Evolutionary conservation across 1,140 invertebrate genomes (phyloP).

Genomic region (Chironomus tepperi): DNA sequence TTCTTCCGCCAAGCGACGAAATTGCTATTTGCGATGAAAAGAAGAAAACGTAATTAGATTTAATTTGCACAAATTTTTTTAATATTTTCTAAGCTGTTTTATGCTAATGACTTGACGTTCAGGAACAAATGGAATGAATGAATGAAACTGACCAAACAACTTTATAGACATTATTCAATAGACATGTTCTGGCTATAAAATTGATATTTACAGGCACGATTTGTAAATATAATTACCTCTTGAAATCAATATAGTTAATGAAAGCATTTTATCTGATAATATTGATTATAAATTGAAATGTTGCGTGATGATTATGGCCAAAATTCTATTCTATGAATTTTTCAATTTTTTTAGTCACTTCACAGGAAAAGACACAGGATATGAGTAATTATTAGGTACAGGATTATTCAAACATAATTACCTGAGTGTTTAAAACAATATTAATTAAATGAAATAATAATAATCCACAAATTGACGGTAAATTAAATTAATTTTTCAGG

Average conservation of each 20-base stretch:
- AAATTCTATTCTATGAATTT: too few species aligned
- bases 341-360: too few species aligned
- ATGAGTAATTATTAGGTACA: too few species aligned
- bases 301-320: background rate
- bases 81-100: too few species aligned
- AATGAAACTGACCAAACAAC: background rate
- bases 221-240: background rate
- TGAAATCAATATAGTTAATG: background rate
- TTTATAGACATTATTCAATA: background rate
- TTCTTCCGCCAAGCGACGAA: constrained; percentile 34
- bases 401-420: too few species aligned
- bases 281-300: background rate
- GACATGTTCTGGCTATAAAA: background rate
- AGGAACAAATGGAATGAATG: background rate
- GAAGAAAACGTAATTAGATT: background rate
- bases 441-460: too few species aligned
- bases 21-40: background rate
- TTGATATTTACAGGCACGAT: background rate
- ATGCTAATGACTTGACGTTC: background rate
- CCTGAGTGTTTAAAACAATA: too few species aligned
- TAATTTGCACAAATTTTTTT: background rate
- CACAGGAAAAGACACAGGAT: too few species aligned
- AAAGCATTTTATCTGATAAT: background rate
- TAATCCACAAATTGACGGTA: too few species aligned
- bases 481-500: too few species aligned